Conservation (phyloP, 2,797 vertebrate genomes). For the Argentina silus region DNA sequence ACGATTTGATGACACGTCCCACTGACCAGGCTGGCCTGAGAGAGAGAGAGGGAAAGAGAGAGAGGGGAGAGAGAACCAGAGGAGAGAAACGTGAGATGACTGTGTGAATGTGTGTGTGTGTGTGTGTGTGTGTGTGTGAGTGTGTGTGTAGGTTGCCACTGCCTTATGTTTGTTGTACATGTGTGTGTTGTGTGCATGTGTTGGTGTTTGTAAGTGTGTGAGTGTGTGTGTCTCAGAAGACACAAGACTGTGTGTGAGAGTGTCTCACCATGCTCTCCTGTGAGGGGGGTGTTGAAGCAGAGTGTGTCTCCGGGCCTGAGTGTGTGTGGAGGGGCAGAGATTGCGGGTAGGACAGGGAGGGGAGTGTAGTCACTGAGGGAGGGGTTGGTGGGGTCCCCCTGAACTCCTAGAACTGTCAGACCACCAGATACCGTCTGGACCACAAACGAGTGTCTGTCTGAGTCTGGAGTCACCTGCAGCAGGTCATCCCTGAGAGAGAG, state of each 20-base stretch:
- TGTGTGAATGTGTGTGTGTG: neutral
- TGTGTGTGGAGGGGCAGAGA: constrained; percentile 55
- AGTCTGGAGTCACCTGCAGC: constrained; percentile 66
- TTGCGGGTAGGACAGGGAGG: constrained; percentile 69
- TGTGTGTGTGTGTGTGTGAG: neutral
- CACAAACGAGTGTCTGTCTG: constrained; percentile 60
- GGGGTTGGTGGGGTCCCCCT: constrained; percentile 64
- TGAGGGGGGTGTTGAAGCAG: constrained; percentile 72
- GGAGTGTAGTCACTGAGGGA: constrained; percentile 74
- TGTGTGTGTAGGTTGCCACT: neutral
- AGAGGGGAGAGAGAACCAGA: neutral
- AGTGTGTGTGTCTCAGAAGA: neutral
- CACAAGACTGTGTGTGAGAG: neutral
- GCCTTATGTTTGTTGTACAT: neutral
- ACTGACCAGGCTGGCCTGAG: constrained; percentile 28
- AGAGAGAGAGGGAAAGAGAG: neutral
- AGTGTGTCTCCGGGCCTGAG: constrained; percentile 69
- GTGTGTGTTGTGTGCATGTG: neutral
- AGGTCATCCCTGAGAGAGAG: constrained; percentile 71
- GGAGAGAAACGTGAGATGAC: neutral
- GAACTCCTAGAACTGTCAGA: constrained; percentile 68
- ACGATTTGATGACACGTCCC: constrained; percentile 23
- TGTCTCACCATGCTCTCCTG: constrained; percentile 61
- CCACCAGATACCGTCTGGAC: constrained; percentile 71
- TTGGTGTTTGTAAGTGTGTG: neutral